Percentiles rank a stretch among this genome's conserved stretches.
phyloP scores from a whole-genome alignment of 2,113 vertebrate genomes.

The Neolamprologus hecqui region DNA sequence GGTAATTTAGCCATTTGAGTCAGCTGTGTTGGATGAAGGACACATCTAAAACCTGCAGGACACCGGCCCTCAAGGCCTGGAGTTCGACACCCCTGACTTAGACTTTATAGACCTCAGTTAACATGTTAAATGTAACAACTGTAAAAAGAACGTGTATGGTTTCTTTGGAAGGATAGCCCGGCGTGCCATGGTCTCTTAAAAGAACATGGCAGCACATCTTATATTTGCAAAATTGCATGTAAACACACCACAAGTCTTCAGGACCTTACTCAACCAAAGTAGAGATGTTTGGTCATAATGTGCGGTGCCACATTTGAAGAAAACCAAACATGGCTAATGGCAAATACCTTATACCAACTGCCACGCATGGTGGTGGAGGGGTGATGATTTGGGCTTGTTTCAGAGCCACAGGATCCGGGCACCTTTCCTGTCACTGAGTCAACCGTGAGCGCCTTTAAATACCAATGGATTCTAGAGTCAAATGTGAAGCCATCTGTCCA shows the following conservation, averaged over 20 bases:
- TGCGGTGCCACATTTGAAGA: background rate
- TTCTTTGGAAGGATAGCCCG: background rate
- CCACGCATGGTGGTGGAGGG: background rate
- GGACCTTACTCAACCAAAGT: background rate
- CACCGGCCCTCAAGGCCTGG: too few relatives aligned
- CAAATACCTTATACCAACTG: background rate
- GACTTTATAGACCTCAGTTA: background rate
- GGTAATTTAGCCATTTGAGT: too few relatives aligned
- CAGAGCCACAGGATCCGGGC: background rate
- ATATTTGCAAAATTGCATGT: background rate
- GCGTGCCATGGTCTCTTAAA: background rate
- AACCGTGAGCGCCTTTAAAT: background rate
- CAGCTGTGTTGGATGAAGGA: too few relatives aligned
- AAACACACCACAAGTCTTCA: background rate
- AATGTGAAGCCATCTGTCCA: background rate
- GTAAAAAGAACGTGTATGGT: background rate
- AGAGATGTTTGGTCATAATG: background rate
- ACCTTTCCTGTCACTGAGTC: background rate
- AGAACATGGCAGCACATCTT: background rate
- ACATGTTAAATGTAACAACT: background rate
- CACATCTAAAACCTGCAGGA: too few relatives aligned
- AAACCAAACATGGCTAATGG: background rate
- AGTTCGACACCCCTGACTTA: background rate
- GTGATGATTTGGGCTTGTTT: background rate
- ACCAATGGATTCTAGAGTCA: background rate